These are phyloP conservation scores for Puffinus mauretanicus DNA, from an alignment of 2,113 vertebrate species.

Conservation along the genomic window DNA sequence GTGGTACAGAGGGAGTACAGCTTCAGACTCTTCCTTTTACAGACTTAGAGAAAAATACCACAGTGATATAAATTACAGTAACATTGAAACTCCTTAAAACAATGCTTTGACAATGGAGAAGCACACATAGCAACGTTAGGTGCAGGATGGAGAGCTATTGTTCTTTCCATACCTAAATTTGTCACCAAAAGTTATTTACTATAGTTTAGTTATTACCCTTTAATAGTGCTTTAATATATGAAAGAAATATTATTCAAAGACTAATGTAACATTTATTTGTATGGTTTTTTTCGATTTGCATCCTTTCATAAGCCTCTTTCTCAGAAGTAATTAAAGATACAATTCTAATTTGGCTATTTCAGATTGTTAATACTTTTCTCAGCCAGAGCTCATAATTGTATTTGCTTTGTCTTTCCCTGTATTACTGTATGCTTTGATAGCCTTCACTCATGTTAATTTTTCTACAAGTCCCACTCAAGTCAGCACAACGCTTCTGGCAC, in stretches of 20 bases:
- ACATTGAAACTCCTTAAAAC: not conserved
- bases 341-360: not conserved
- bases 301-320: not conserved
- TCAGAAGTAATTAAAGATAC: not conserved
- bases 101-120: not conserved
- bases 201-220: not conserved
- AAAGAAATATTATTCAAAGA: not conserved
- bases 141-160: not conserved
- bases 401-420: not conserved
- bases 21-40: not conserved
- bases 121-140: not conserved
- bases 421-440: not conserved
- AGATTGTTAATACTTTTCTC: not conserved
- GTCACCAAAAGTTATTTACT: not conserved
- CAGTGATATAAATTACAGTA: not conserved
- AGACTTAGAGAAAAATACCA: not conserved
- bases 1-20: not conserved
- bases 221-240: not conserved
- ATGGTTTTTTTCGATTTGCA: not conserved
- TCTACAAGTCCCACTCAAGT: not conserved
- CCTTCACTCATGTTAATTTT: not conserved
- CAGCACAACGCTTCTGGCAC: not conserved
- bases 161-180: not conserved
- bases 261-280: not conserved
- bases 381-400: not conserved